phyloP scores from a whole-genome alignment of 2,797 vertebrate genomes.

The Bradypus variegatus region DNA sequence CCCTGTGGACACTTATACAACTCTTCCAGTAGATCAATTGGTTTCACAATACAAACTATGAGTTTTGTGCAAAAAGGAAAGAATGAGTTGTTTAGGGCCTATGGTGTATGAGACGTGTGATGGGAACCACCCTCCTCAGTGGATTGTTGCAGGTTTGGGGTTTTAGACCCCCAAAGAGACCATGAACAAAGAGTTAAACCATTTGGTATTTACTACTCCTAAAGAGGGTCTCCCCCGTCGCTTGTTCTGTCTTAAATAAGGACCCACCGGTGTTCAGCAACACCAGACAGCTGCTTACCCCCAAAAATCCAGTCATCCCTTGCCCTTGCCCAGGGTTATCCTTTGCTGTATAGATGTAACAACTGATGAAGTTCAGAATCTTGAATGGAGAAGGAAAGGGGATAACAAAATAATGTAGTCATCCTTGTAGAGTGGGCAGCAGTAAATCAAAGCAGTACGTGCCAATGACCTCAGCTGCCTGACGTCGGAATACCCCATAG shows the following conservation, averaged over 20 bases:
- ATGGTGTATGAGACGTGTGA: background rate
- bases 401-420: background rate
- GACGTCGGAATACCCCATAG: accelerated
- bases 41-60: background rate
- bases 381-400: background rate
- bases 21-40: background rate
- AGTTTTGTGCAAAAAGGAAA: background rate
- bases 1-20: background rate
- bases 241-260: background rate
- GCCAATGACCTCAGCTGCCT: background rate
- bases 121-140: background rate
- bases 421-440: background rate
- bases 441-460: background rate
- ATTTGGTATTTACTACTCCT: background rate
- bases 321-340: background rate
- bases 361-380: background rate
- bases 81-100: background rate
- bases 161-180: background rate
- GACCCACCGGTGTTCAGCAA: background rate
- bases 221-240: background rate
- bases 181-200: background rate
- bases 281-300: background rate
- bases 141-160: background rate
- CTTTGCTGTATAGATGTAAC: background rate
- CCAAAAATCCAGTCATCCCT: background rate